Evolutionary conservation across 2,113 vertebrate species (phyloP), one percentile per base, ranked within the genome.

Genomic region (Carlito syrichta): DNA sequence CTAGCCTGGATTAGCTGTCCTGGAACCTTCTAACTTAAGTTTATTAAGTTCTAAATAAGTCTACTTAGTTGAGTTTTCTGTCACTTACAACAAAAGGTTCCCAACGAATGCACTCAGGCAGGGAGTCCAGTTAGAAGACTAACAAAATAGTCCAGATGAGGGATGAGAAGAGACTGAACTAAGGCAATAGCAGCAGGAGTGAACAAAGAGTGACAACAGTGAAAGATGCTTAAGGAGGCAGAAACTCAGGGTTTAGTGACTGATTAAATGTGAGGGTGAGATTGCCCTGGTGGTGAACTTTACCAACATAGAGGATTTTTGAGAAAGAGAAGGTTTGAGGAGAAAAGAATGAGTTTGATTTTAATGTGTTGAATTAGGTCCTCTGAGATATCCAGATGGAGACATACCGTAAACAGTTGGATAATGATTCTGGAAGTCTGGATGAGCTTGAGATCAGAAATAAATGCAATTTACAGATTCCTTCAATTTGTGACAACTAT

Each of bases 361-460:
- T 66, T 62, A 17, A 50, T 52, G 25, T 78, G 58, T 48, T 84
- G 45, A 90, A 92, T 77, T 74, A 27, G 25, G 43, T 58, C 32
- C 63, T 88, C 81, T 86, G 74, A 56, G 32, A 52, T 60, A 63
- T 52, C 84, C 56, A 81, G 60, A 84, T 89, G 56, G 78, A 97
- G 56, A 77, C 22, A 54, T 90, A 60, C 43, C 71, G 43, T 74
- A 86, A 91, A 48, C 85, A 91, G 38, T 12, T 95, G 68, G 60
- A 68, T 77, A 91, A 91, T 89, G 35, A 93, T 83, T 96, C 78
- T 38, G 12, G 73, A 95, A 89, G 52, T 50, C 71, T 73, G 52
- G 10, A 71, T 22, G 38, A 95, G 38, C 10, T 71, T 85, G 22
- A 62, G 13, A 90, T 60, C 5, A 38, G 63, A 92, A 95, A 87